A percentile compares a stretch with the other conserved stretches of the same genome.
Conservation (phyloP, 2,888 invertebrate species). For the Sericinus montela region DNA sequence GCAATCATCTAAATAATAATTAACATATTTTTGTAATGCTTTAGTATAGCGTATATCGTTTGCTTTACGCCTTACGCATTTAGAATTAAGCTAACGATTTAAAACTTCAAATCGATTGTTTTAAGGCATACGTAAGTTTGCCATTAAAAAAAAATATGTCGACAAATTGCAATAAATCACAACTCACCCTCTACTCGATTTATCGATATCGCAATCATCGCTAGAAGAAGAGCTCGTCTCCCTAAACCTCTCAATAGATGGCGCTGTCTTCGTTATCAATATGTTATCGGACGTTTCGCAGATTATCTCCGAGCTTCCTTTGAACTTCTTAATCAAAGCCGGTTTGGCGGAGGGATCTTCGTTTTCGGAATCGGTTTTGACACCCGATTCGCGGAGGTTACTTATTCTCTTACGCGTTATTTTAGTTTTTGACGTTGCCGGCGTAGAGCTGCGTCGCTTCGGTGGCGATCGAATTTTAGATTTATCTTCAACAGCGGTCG, state of each 20-base stretch:
- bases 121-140: too few species aligned
- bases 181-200: conserved; percentile 5
- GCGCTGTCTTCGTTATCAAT: conserved; percentile 64
- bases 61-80: too few species aligned
- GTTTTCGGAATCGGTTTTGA: conserved; percentile 60
- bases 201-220: conserved; percentile 32
- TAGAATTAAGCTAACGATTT: too few species aligned
- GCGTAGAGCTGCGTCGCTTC: conserved; percentile 58
- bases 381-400: conserved; percentile 46
- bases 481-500: conserved; percentile 44
- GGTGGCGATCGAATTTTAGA: conserved; percentile 44
- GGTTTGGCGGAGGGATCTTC: conserved; percentile 39
- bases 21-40: too few species aligned
- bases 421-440: conserved; percentile 32
- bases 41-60: too few species aligned
- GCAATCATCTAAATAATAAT: too few species aligned
- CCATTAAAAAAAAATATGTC: too few species aligned
- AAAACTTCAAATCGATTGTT: too few species aligned
- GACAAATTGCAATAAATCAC: too few species aligned
- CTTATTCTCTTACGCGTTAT: conserved; percentile 41
- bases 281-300: conserved; percentile 58
- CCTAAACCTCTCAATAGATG: conserved; percentile 54
- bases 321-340: conserved; percentile 19
- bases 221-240: conserved; percentile 50
- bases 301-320: conserved; percentile 36